These are phyloP conservation scores for Heteromurus nitidus DNA, from an alignment of 2,888 invertebrate genomes.

Conservation along the genomic window DNA sequence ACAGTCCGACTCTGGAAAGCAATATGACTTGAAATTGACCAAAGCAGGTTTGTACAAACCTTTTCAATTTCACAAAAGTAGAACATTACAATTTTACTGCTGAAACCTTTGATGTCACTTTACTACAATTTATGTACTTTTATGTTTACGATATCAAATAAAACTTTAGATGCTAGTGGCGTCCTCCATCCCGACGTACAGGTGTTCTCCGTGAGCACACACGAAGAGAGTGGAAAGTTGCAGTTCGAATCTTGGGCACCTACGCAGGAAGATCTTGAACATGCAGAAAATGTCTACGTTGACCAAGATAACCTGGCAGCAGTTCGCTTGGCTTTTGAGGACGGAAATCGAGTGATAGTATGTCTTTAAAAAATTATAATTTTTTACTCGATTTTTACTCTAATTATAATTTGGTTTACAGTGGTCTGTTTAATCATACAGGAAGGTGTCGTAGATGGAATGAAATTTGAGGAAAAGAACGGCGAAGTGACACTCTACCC, in stretches of 20 bases:
- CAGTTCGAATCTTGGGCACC: conserved; percentile 12
- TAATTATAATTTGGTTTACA: too few species aligned
- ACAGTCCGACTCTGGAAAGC: not conserved
- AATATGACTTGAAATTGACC: not conserved
- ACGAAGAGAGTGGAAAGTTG: conserved; percentile 2
- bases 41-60: not conserved
- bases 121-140: not conserved
- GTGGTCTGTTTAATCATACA: not conserved
- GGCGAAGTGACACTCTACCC: not conserved
- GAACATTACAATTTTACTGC: not conserved
- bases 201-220: not conserved
- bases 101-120: not conserved
- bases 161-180: not conserved
- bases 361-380: not conserved
- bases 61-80: too few species aligned
- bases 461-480: conserved; percentile 2
- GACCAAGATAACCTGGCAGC: conserved; percentile 12
- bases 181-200: conserved; percentile 24
- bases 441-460: conserved; percentile 4
- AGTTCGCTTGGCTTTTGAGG: not conserved
- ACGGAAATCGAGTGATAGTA: not conserved
- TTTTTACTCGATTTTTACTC: too few species aligned
- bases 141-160: not conserved
- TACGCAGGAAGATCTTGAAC: not conserved
- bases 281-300: conserved; percentile 20